Percentiles rank a stretch among this genome's conserved stretches.
Evolutionary conservation across 2,113 vertebrate species (phyloP).

Genomic region (Girardinichthys multiradiatus): DNA sequence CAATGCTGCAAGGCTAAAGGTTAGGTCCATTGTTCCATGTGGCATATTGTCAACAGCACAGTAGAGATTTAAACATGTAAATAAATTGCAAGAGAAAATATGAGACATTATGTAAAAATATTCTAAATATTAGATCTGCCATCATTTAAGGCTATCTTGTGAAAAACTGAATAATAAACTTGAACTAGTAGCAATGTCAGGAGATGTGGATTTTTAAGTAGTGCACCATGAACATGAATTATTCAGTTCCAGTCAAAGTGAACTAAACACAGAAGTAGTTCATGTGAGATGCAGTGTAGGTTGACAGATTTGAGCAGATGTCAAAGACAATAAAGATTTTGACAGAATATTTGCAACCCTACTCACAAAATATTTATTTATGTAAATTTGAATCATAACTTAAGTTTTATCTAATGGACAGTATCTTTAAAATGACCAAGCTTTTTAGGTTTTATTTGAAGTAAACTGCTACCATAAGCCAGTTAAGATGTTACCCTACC

Average conservation of each 20-base stretch:
- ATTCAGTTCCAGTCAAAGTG: not conserved
- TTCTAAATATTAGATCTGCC: not conserved
- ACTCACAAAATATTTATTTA: not conserved
- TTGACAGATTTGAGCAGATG: not conserved
- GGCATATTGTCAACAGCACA: not conserved
- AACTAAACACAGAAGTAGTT: not conserved
- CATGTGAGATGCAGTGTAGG: not conserved
- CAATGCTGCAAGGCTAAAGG: not conserved
- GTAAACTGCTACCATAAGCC: constrained; percentile 50
- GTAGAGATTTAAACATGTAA: not conserved
- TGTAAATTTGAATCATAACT: not conserved
- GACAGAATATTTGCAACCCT: not conserved
- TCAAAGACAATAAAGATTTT: not conserved
- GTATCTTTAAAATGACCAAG: constrained; percentile 47
- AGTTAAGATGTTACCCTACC: constrained; percentile 71
- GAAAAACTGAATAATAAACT: not conserved
- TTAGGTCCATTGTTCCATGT: not conserved
- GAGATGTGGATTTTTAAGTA: too few species aligned
- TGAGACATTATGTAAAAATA: not conserved
- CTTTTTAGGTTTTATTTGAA: constrained; percentile 35
- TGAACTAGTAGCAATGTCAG: too few species aligned
- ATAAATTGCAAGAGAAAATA: not conserved
- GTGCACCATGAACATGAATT: not conserved
- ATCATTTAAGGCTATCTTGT: not conserved
- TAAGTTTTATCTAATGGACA: not conserved